A percentile compares a stretch with the other conserved stretches of the same genome.
Conservation (phyloP, 1,140 invertebrate genomes). For the Drosophila micromelanica region DNA sequence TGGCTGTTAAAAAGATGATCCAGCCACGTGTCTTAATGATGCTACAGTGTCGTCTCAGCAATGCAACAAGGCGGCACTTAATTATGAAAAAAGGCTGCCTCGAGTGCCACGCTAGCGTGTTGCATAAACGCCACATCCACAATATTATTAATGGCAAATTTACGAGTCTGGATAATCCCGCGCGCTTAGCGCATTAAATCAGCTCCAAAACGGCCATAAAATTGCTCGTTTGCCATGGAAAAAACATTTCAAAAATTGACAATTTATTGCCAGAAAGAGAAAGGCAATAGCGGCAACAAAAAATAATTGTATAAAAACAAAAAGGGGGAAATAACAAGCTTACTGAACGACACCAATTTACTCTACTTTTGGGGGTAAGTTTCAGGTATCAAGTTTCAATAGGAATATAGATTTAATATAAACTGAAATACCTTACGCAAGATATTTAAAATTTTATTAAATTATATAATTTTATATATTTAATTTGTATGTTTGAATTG, state of each 20-base stretch:
- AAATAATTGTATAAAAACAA: slow-evolving; percentile 22
- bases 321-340: too few relatives aligned
- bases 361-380: not conserved
- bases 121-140: slow-evolving; percentile 40
- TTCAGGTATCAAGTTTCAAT: not conserved
- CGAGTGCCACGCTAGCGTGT: slow-evolving; percentile 50
- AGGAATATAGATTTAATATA: too few relatives aligned
- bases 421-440: too few relatives aligned
- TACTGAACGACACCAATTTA: not conserved
- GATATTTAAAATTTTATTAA: too few relatives aligned
- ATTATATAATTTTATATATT: too few relatives aligned
- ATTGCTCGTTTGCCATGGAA: slow-evolving; percentile 52
- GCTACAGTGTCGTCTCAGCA: slow-evolving; percentile 52
- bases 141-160: slow-evolving; percentile 46
- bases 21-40: slow-evolving; percentile 74
- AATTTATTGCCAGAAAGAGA: slow-evolving; percentile 57
- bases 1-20: slow-evolving; percentile 73
- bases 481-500: too few relatives aligned
- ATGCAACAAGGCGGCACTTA: slow-evolving; percentile 68
- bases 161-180: slow-evolving; percentile 67
- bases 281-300: slow-evolving; percentile 17
- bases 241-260: slow-evolving; percentile 76
- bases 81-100: slow-evolving; percentile 73
- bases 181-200: slow-evolving; percentile 74
- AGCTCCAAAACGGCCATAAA: slow-evolving; percentile 77